Percentiles rank a stretch among this genome's conserved stretches.
Conservation (phyloP, 2,888 invertebrate genomes). For the Pachliopta kotzebuea region DNA sequence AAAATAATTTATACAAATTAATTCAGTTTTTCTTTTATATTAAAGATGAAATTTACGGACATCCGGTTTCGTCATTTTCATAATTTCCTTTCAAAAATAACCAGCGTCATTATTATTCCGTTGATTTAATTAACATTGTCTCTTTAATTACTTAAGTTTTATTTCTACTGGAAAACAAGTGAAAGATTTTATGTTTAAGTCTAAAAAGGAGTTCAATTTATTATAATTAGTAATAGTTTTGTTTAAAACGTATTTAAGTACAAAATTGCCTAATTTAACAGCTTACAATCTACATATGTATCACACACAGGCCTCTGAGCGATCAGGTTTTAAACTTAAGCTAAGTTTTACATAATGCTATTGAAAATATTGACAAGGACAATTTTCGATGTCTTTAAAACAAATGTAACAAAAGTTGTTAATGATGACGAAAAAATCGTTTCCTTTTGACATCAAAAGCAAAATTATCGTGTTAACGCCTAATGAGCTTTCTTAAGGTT, state of each 20-base stretch:
- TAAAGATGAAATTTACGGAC: no score
- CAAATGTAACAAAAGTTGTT: background rate
- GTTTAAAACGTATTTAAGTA: background rate
- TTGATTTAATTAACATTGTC: no score
- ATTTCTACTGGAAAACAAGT: no score
- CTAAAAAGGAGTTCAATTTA: no score
- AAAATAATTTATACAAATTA: no score
- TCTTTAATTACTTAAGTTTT: no score
- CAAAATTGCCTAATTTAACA: background rate
- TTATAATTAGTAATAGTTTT: background rate
- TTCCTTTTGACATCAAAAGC: conserved; percentile 12
- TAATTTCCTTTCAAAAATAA: no score
- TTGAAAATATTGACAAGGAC: background rate
- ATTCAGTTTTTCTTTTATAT: no score
- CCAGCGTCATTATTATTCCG: no score
- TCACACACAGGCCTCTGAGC: conserved; percentile 34
- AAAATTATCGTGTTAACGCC: conserved; percentile 13
- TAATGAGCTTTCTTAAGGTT: conserved; percentile 4
- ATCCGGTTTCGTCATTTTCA: no score
- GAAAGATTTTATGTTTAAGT: no score
- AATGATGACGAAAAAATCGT: background rate
- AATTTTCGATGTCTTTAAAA: background rate
- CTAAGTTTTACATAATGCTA: background rate
- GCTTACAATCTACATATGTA: conserved; percentile 19
- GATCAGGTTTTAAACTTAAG: background rate